Evolutionary conservation across 2,113 vertebrate genomes (phyloP).

Genomic region (Monarcha castaneiventris): DNA sequence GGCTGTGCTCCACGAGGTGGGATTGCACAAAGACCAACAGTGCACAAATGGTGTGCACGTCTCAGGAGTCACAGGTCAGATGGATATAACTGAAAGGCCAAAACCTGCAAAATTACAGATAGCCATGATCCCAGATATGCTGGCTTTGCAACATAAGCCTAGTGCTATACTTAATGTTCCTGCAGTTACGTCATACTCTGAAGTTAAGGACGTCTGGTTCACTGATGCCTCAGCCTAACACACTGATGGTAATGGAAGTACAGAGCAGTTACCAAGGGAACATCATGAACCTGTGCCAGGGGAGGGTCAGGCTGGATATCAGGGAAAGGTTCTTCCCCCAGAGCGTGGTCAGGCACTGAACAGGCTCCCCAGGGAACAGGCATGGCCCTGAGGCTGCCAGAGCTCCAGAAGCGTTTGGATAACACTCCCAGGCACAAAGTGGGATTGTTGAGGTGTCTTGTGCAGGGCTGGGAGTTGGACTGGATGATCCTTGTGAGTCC

Average conservation of each 20-base stretch:
- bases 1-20: not conserved
- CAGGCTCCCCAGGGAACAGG: not conserved
- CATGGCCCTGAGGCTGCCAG: fast-evolving
- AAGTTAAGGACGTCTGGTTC: not conserved
- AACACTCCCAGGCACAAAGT: fast-evolving
- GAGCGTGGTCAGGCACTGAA: not conserved
- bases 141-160: not conserved
- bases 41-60: not conserved
- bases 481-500: not conserved
- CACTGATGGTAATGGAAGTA: not conserved
- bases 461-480: not conserved
- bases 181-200: not conserved
- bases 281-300: not conserved
- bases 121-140: not conserved
- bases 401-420: not conserved
- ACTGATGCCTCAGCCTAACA: not conserved
- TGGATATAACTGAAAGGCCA: not conserved
- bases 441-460: not conserved
- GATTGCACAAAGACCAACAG: not conserved
- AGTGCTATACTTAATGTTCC: not conserved
- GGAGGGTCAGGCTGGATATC: fast-evolving
- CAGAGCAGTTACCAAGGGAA: not conserved
- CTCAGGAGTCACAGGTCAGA: not conserved
- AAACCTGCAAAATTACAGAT: not conserved
- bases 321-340: not conserved